These are phyloP conservation scores for Kryptolebias ocellatus DNA, from an alignment of 2,797 vertebrate genomes.

Conservation along the genomic window DNA sequence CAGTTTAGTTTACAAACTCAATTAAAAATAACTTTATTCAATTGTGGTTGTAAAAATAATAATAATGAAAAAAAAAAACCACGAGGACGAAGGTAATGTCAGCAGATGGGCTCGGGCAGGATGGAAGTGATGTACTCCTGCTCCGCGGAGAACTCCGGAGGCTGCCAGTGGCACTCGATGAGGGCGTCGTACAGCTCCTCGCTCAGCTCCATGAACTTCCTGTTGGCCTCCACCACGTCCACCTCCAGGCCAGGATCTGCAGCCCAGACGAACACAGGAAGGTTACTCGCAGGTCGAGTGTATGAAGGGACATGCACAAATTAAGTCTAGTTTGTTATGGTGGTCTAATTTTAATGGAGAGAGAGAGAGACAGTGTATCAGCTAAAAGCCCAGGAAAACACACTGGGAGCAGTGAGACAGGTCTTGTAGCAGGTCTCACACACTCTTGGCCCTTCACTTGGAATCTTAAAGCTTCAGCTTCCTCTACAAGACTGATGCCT, in stretches of 20 bases:
- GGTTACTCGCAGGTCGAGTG: too few species aligned
- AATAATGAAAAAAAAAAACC: too few species aligned
- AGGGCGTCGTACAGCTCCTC: slow-evolving; percentile 93
- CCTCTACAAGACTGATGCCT: too few species aligned
- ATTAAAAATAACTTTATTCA: neutral
- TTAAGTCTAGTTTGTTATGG: too few species aligned
- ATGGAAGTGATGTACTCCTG: slow-evolving; percentile 68
- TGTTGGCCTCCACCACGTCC: slow-evolving; percentile 89
- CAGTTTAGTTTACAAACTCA: neutral
- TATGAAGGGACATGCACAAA: too few species aligned
- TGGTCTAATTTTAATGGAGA: too few species aligned
- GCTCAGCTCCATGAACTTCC: slow-evolving; percentile 90
- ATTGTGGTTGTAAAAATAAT: neutral
- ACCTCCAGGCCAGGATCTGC: slow-evolving; percentile 87
- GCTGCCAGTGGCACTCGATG: slow-evolving; percentile 91
- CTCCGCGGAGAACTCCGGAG: slow-evolving; percentile 84
- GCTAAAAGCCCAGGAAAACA: too few species aligned
- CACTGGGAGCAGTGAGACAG: too few species aligned
- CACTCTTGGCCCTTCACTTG: too few species aligned
- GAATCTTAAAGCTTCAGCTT: too few species aligned
- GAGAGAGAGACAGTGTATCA: too few species aligned
- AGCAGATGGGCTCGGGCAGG: slow-evolving; percentile 68
- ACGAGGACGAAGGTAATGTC: neutral
- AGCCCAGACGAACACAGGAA: slow-evolving; percentile 5
- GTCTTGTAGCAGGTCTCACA: neutral